phyloP scores from a whole-genome alignment of 2,888 invertebrate species.

The Dryobota labecula region DNA sequence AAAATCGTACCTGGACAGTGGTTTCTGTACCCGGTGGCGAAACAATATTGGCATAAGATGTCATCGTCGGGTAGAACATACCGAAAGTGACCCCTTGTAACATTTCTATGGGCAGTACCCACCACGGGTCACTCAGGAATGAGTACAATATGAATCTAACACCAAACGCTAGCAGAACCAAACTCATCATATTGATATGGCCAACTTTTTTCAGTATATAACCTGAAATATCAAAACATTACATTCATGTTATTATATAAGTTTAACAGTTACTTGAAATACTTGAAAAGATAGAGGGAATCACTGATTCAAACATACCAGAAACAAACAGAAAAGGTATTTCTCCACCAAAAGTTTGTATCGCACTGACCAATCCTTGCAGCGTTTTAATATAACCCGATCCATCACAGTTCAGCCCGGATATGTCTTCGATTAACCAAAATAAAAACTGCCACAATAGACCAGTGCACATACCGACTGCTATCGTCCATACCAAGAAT shows the following conservation, averaged over 20 bases:
- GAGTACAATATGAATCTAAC: constrained; percentile 96
- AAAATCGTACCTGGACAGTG: constrained; percentile 93
- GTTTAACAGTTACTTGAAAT: not conserved
- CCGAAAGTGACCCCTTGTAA: constrained; percentile 97
- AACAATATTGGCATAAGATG: constrained; percentile 95
- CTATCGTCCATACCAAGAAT: constrained; percentile 95
- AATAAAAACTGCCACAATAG: constrained; percentile 97
- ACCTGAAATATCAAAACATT: constrained; percentile 82
- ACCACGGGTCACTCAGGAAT: constrained; percentile 94
- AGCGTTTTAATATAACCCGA: constrained; percentile 92
- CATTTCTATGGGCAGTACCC: constrained; percentile 95
- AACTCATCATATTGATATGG: constrained; percentile 95
- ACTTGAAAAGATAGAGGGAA: not conserved
- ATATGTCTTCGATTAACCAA: constrained; percentile 95
- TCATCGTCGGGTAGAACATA: constrained; percentile 96
- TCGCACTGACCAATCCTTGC: constrained; percentile 93
- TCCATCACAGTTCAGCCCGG: constrained; percentile 83
- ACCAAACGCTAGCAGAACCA: constrained; percentile 95
- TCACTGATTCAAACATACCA: constrained; percentile 81
- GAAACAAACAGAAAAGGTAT: constrained; percentile 96
- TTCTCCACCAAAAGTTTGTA: constrained; percentile 96
- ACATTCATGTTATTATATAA: not conserved
- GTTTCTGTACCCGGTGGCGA: constrained; percentile 96
- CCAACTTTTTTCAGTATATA: constrained; percentile 94
- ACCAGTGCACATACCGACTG: constrained; percentile 95